Base-by-base conservation (phyloP, 2,113 vertebrate species). In the Amblyornis subalaris region DNA sequence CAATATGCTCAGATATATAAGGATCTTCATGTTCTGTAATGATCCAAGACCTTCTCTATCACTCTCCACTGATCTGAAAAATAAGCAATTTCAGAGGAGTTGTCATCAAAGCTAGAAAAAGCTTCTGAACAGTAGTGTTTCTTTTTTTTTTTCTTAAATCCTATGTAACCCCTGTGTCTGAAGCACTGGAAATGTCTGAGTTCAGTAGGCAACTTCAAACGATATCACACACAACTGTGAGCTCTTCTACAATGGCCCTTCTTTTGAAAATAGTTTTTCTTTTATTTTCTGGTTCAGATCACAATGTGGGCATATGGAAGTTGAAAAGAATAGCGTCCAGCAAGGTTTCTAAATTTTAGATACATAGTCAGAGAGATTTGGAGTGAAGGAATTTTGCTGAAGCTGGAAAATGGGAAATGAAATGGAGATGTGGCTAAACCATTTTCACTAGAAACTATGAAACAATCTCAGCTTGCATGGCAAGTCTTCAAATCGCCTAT, bases 1-100 rank as follows among this genome's bases (percentile, higher is more conserved):
- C 82, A 83, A 67, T 89, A 94, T 88, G 87, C 85, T 95, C 71
- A 88, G 78, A 94, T 76, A 53, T 96, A 53, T 94, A 96, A 94
- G 88, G 77, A 96, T 94, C 85, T 93, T 97, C 91, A 91, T 95
- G 71, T 96, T 97, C 92, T 91, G n/a, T 96, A 97, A 95, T 95
- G 89, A 96, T 96, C 75, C 84, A 75, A 83, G 94, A 90, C 94
- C 92, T 80, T 94, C 83, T 82, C 83, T 96, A 93, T 96, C 84
- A 93, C 86, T 95, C 95, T 96, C 92, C 86, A 96, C 50, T 96
- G 94, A 97, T 97, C 97, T 97, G 96, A 97, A 94, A 97, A 98
- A 98, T 97, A 97, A 98, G 95, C 90, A 96, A 88, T 97, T 98
- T 92, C 91, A 92, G 90, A 95, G 80, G 82, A 94, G 66, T 90